These are phyloP conservation scores for Synanthedon myopaeformis DNA, from an alignment of 2,888 invertebrate species.

Conservation along the genomic window DNA sequence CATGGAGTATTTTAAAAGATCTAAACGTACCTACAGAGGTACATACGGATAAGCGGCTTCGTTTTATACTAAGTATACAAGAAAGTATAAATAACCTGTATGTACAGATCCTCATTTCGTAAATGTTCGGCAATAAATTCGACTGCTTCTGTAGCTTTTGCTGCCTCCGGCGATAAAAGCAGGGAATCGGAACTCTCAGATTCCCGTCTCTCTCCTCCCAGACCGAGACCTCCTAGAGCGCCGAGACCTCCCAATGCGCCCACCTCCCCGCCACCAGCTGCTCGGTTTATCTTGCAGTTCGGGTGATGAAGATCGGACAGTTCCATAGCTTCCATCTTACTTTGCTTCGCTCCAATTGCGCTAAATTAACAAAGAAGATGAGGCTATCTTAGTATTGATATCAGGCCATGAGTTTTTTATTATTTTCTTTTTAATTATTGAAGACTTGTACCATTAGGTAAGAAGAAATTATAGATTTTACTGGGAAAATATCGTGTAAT, in stretches of 20 bases:
- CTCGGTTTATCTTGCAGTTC: slow-evolving; percentile 93
- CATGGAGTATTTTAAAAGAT: too few relatives aligned
- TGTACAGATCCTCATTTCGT: slow-evolving; percentile 97
- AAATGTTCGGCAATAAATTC: slow-evolving; percentile 99
- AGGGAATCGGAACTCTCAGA: slow-evolving; percentile 93
- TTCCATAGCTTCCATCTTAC: slow-evolving; percentile 94
- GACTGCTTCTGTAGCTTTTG: slow-evolving; percentile 96
- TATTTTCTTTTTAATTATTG: too few relatives aligned
- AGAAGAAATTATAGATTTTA: too few relatives aligned
- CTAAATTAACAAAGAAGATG: slow-evolving; percentile 40
- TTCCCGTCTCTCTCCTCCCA: slow-evolving; percentile 82
- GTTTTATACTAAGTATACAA: too few relatives aligned
- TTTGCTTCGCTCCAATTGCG: slow-evolving; percentile 78
- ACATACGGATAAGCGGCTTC: too few relatives aligned
- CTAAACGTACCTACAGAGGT: too few relatives aligned
- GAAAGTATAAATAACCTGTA: slow-evolving; percentile 77
- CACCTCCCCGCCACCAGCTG: slow-evolving; percentile 70
- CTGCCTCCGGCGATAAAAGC: slow-evolving; percentile 91
- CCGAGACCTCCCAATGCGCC: slow-evolving; percentile 69
- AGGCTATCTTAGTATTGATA: background rate
- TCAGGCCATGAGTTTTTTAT: slow-evolving; percentile 1
- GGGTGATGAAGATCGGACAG: slow-evolving; percentile 95
- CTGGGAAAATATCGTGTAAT: too few relatives aligned
- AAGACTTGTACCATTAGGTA: too few relatives aligned
- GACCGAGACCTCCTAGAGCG: slow-evolving; percentile 72